Base-by-base conservation (phyloP, 2,113 vertebrate species). In the Rousettus leschenaultii region DNA sequence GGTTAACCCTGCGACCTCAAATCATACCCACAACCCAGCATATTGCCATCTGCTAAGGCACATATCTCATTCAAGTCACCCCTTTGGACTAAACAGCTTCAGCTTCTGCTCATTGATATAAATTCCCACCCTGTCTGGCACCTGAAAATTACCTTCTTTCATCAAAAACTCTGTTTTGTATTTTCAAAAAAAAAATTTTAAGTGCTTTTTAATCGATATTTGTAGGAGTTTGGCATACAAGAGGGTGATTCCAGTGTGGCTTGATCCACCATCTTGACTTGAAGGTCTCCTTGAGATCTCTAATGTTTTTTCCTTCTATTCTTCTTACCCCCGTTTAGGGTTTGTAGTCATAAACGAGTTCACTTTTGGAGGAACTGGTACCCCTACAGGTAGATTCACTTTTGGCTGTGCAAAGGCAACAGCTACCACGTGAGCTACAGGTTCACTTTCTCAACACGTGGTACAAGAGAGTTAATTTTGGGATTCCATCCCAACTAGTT, bases 281-380 rank as follows among this genome's bases (percentile, higher is more conserved):
- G 18, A n/a, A 87, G 19, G 40, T 95, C 45, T 83, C 30, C 2
- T 43, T 83, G 78, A 86, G 66, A 82, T 66, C 19, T 63, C 55
- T 59, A 33, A 26, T 10, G 6, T 61, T 63, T 68, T 85, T 63
- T 83, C 40, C 59, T 85, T 85, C 28, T 40, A 87, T 33, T 87
- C 33, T n/a, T 71, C n/a, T 93, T 79, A 43, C 12, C 55, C 28
- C 14, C 6, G 68, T 85, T 21, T 40, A 97, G 92, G 26, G 61
- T 68, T 66, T 86, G 89, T 19, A 57, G 45, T 74, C 75, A 99
- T 99, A 98, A 99, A 87, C 73, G 97, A 98, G 26, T 99, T 99
- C 97, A 98, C 75, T 94, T 99, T 99, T 66, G 98, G 98, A 6
- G 97, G 97, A 83, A 18, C 97, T 51, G 7, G 55, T 19, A 30